Evolutionary conservation across 2,888 invertebrate genomes (phyloP).

Genomic region (Caenorhabditis panamensis): DNA sequence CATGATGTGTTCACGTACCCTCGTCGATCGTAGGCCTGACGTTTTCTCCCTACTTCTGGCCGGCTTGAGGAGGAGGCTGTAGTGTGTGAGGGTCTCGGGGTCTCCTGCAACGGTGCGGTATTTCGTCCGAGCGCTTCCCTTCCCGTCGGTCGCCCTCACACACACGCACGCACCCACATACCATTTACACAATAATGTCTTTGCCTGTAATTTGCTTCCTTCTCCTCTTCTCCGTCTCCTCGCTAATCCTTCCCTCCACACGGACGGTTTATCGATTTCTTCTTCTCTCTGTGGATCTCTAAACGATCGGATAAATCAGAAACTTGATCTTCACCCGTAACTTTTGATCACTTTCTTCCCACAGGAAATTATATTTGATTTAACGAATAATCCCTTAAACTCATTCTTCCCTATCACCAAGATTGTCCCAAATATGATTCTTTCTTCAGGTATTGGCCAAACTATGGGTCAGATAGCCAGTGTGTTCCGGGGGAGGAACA

Average conservation of each 20-base stretch:
- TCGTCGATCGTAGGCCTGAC: constrained; percentile 9
- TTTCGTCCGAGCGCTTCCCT: not conserved
- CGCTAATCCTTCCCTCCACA: constrained; percentile 11
- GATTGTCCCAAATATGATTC: not conserved
- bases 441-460: constrained; percentile 40
- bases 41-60: not conserved
- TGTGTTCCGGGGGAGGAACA: constrained; percentile 48
- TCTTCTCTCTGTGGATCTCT: not conserved
- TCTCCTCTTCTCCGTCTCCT: constrained; percentile 24
- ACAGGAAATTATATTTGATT: no score
- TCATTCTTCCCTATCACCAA: no score
- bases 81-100: constrained; percentile 15
- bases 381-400: no score
- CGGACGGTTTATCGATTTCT: constrained; percentile 14
- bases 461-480: constrained; percentile 62
- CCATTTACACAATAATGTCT: constrained; percentile 57
- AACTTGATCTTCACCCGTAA: not conserved
- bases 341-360: constrained; percentile 1
- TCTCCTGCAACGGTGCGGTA: not conserved
- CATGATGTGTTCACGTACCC: constrained; percentile 11
- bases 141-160: not conserved
- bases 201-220: constrained; percentile 59
- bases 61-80: constrained; percentile 2
- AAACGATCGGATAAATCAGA: not conserved
- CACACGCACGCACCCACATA: constrained; percentile 27